phyloP scores from a whole-genome alignment of 2,797 vertebrate species.

The Peromyscus melanophrys region DNA sequence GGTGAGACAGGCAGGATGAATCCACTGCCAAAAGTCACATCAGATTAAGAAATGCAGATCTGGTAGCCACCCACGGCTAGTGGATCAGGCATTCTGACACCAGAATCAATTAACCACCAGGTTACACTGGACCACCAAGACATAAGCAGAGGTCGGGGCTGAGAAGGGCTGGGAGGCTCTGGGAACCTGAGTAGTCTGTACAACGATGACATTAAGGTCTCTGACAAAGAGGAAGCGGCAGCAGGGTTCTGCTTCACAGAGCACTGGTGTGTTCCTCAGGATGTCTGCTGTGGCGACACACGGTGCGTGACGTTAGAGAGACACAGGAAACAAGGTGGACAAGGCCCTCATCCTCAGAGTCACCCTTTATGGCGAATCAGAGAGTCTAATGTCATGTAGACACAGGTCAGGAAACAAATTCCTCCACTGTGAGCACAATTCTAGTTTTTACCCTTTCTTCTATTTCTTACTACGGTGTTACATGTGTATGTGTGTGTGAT shows the following conservation, averaged over 20 bases:
- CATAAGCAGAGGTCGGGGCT: background rate
- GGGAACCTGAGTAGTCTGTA: background rate
- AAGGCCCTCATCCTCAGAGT: background rate
- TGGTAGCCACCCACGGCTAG: background rate
- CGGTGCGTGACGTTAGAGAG: background rate
- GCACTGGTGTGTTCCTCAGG: background rate
- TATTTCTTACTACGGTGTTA: background rate
- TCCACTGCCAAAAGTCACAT: background rate
- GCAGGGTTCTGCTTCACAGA: background rate
- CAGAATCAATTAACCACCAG: background rate
- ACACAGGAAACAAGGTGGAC: background rate
- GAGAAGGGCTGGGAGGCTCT: background rate
- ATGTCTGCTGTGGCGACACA: no score
- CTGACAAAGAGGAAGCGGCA: background rate
- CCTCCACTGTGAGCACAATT: background rate
- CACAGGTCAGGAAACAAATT: background rate
- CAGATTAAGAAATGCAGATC: background rate
- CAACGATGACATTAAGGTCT: background rate
- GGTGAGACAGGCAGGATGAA: no score
- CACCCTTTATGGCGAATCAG: background rate
- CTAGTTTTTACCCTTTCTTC: background rate
- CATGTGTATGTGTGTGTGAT: background rate
- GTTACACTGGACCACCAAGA: background rate
- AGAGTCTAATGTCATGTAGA: background rate
- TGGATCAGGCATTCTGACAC: background rate